Evolutionary conservation across 2,113 vertebrate species (phyloP).

Genomic region (Piprites chloris): DNA sequence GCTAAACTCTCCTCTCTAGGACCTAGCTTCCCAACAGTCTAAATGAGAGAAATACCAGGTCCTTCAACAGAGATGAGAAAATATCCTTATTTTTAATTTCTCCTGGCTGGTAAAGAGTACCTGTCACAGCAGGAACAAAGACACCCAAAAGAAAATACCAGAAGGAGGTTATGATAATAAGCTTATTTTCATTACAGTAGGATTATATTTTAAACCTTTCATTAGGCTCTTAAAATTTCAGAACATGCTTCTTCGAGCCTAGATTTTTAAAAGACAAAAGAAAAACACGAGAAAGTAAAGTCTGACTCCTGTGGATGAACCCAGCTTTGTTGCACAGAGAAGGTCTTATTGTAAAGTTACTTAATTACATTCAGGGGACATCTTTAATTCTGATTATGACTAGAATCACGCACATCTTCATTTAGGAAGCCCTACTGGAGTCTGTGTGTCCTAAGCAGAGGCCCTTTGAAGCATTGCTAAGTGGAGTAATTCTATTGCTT

Average conservation of each 20-base stretch:
- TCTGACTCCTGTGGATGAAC: neutral
- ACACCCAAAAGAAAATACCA: neutral
- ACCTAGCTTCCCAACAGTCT: neutral
- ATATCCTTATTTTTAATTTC: neutral
- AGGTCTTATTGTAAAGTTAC: neutral
- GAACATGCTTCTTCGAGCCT: neutral
- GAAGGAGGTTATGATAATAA: conserved; percentile 31
- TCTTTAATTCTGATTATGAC: conserved; percentile 4
- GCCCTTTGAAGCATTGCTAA: conserved; percentile 62
- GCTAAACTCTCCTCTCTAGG: neutral
- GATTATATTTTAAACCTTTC: conserved; percentile 33
- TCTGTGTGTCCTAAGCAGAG: neutral
- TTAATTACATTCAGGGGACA: conserved; percentile 25
- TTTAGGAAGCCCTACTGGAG: neutral
- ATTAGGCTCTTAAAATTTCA: conserved; percentile 27
- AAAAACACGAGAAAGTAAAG: conserved; percentile 9
- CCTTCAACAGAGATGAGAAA: neutral
- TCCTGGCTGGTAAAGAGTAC: neutral
- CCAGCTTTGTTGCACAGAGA: neutral
- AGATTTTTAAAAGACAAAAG: conserved; percentile 26
- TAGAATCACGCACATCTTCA: neutral
- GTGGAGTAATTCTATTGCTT: conserved; percentile 69
- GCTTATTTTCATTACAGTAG: conserved; percentile 47
- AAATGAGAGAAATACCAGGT: neutral
- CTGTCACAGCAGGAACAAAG: neutral